Evolutionary conservation across 2,113 vertebrate species (phyloP).

Genomic region (Macrotis lagotis): DNA sequence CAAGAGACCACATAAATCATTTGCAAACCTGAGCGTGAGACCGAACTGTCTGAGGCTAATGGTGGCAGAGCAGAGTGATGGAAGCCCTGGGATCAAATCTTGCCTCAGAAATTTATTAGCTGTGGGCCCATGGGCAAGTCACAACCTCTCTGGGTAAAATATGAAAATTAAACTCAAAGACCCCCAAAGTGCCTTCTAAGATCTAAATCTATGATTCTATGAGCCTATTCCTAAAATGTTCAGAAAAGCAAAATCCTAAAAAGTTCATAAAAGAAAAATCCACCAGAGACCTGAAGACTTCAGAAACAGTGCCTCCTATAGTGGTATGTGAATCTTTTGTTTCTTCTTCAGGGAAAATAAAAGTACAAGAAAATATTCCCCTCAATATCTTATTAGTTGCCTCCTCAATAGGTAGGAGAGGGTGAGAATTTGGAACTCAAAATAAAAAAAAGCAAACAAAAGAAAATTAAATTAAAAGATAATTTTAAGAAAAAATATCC

Average conservation of each 20-base stretch:
- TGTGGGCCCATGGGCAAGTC: background rate
- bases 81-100: background rate
- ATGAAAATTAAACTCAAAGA: background rate
- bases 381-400: background rate
- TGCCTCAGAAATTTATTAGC: background rate
- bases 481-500: background rate
- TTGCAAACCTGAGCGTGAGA: background rate
- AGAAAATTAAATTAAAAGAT: background rate
- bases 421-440: background rate
- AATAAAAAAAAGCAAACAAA: background rate
- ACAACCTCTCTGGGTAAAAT: background rate
- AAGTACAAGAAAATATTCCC: background rate
- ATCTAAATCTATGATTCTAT: background rate
- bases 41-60: background rate
- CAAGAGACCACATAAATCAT: background rate
- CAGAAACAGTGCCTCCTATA: background rate
- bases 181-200: background rate
- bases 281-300: background rate
- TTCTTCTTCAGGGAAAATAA: background rate
- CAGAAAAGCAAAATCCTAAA: background rate
- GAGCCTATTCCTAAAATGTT: background rate
- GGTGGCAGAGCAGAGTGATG: background rate
- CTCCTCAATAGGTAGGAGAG: background rate
- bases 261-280: background rate
- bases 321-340: background rate